Evolutionary conservation across 2,113 vertebrate genomes (phyloP).

Genomic region (Polypterus bichir): DNA sequence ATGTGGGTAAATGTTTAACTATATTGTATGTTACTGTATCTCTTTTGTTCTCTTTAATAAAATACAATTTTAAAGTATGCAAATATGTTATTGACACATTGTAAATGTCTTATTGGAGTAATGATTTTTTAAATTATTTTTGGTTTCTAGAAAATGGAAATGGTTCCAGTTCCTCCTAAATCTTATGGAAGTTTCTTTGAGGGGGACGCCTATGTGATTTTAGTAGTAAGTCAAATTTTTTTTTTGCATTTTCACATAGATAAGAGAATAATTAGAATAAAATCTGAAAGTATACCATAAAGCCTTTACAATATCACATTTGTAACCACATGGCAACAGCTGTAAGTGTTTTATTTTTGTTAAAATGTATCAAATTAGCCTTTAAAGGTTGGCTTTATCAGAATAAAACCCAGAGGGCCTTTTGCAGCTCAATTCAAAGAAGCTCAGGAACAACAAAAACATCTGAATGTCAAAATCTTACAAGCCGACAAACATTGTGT

Average conservation of each 20-base stretch:
- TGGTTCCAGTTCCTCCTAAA: constrained; percentile 59
- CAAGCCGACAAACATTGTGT: no score
- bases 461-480: no score
- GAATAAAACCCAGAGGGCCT: neutral
- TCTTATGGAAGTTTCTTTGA: constrained; percentile 61
- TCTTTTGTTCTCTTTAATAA: no score
- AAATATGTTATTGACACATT: no score
- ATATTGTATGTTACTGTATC: no score
- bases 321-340: fast-evolving
- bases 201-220: constrained; percentile 67
- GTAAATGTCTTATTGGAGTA: no score
- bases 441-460: neutral
- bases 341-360: neutral
- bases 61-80: no score
- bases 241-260: neutral
- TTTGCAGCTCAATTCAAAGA: neutral
- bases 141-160: constrained; percentile 57
- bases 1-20: no score
- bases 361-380: neutral
- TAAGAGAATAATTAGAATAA: neutral
- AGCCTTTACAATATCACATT: neutral
- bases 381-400: neutral
- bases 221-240: constrained; percentile 47
- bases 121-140: neutral
- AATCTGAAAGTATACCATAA: neutral